Base-by-base conservation (phyloP, 2,797 vertebrate species). In the Carapus acus region DNA sequence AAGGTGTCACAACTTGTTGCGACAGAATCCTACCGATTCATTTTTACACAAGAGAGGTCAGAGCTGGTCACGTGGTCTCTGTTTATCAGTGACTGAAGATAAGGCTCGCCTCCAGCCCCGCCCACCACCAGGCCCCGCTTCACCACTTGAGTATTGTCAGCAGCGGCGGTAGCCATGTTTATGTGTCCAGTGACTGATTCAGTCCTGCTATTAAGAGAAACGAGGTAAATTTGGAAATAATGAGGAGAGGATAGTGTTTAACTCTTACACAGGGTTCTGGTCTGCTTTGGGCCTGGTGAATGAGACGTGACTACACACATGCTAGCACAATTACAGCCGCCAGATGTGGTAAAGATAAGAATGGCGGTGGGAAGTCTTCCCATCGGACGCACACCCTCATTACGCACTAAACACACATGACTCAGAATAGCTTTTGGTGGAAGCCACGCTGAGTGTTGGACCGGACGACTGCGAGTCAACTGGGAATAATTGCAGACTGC, bases 21-120 rank as follows among this genome's bases (percentile, higher is more conserved):
- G 43, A 65, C 58, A 61, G 68, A 67, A 63, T 71, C 45, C 47
- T 49, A 65, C 50, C 17, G 45, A 49, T 54, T 55, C 45, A 55
- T 8, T 1, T 6, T 45, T 43, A 42, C 21, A 50, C 23, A 45
- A 17, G 50, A 48, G 42, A 22, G 15, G 20, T 14, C 8, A 57
- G 3, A 4, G 14, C 23, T 31, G 16, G 18, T 49, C 48, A 11
- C 33, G 65, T 41, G 20, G 36, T 24, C 16, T 58, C 38, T n/a
- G 14, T 38, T 31, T 5, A 69, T 48, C 49, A 31, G 14, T 38
- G 27, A 49, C 7, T n/a, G n/a, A n/a, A n/a, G n/a, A n/a, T n/a
- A n/a, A n/a, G n/a, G n/a, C n/a, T n/a, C n/a, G n/a, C n/a, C n/a
- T n/a, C n/a, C n/a, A n/a, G n/a, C n/a, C n/a, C n/a, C n/a, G n/a